Evolutionary conservation across 2,797 vertebrate genomes (phyloP), one percentile per base, ranked within the genome.

Genomic region (Parotocinclus haroldoi): DNA sequence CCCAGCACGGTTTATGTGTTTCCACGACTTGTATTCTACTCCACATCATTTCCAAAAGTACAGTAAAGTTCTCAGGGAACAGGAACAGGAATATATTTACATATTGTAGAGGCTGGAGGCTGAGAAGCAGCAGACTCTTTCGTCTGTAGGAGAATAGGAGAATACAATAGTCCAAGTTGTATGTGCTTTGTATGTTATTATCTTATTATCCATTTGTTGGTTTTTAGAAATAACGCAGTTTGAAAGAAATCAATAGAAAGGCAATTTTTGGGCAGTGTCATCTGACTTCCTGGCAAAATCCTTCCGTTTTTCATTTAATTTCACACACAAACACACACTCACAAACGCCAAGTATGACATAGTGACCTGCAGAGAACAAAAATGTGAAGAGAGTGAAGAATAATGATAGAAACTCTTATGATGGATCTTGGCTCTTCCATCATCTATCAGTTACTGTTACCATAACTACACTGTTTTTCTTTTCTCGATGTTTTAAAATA

Each of bases 231-330:
- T 53, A 19, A 51, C 40, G 14, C 49, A 19, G 14, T 78, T 79
- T 71, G 58, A 73, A 68, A 69, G n/a, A n/a, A 71, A 71, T 75
- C 51, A 19, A 42, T 68, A 39, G 18, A 14, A 58, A 13, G 61
- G 10, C 37, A 63, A 62, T 65, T 12, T 42, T 51, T 63, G 50
- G 48, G 19, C 45, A 65, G 45, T 69, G 56, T 27, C 66, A 66
- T 72, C 65, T 65, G 69, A 27, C 5, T 27, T 27, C 27, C 27
- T 27, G 27, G 46, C 64, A 50, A 56, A 66, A 39, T 70, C 50
- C 10, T 46, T 27, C 27, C 5, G 27, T 27, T 69, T 40, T 62
- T 66, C 18, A 59, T 53, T 73, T 60, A 36, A 57, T 60, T 73
- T n/a, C n/a, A 13, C 38, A 18, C 6, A 17, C 10, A 17, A 27